phyloP scores from a whole-genome alignment of 1,140 invertebrate genomes.

The Cephus cinctus region DNA sequence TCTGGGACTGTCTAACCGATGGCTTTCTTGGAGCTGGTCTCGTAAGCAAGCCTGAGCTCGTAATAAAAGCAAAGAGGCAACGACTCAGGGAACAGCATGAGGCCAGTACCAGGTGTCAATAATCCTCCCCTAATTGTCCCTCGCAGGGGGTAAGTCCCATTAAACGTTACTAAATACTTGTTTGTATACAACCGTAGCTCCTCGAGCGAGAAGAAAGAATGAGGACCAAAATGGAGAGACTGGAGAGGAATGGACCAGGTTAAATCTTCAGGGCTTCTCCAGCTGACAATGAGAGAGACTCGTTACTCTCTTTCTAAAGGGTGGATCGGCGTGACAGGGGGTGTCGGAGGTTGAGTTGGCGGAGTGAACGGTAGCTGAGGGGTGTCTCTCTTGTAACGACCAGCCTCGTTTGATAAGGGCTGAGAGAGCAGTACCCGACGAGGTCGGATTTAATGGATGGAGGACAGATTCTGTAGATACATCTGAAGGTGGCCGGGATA shows the following conservation, averaged over 20 bases:
- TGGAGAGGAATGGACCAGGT: too few relatives aligned
- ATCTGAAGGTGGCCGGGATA: constrained; percentile 41
- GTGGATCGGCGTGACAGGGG: neutral
- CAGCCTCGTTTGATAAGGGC: constrained; percentile 22
- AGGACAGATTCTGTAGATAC: constrained; percentile 50
- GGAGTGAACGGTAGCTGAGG: too few relatives aligned
- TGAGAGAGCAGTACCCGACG: constrained; percentile 25
- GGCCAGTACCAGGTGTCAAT: constrained; percentile 51
- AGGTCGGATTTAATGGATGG: constrained; percentile 47
- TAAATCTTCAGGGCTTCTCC: too few relatives aligned
- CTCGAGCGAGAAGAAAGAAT: constrained; percentile 24
- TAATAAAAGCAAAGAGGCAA: constrained; percentile 13
- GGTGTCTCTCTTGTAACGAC: constrained; percentile 16
- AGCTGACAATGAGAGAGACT: too few relatives aligned
- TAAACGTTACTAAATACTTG: constrained; percentile 51
- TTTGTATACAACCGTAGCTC: constrained; percentile 46
- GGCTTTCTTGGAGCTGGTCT: constrained; percentile 16
- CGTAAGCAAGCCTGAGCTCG: too few relatives aligned
- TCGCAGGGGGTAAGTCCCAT: constrained; percentile 41
- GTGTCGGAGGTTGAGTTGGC: too few relatives aligned
- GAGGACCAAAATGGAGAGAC: constrained; percentile 17
- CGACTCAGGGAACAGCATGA: constrained; percentile 43
- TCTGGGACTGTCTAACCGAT: neutral
- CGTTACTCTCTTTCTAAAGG: neutral
- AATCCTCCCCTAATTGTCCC: constrained; percentile 52